These are phyloP conservation scores for Anolis sagrei DNA, from an alignment of 2,113 vertebrate species.

Conservation along the genomic window DNA sequence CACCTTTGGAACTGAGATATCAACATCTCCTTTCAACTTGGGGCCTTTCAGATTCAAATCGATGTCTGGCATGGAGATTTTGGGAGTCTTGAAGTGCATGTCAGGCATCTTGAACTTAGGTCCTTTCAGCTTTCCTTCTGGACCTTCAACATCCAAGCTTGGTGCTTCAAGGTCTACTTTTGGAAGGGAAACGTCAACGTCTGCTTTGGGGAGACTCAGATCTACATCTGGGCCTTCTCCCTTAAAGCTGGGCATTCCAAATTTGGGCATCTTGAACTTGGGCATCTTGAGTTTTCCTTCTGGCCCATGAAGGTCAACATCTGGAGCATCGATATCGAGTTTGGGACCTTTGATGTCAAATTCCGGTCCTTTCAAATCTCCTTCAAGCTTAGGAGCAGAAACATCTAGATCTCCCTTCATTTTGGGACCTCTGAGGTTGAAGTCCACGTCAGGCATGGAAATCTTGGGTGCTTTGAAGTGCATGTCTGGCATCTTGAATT, in stretches of 20 bases:
- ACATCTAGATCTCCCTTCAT: conserved; percentile 67
- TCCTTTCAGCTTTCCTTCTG: conserved; percentile 61
- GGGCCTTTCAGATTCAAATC: conserved; percentile 68
- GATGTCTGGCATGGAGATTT: conserved; percentile 70
- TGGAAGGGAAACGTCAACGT: conserved; percentile 19
- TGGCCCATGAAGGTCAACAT: conserved; percentile 26
- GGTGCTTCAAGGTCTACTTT: conserved; percentile 49
- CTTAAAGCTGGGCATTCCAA: conserved; percentile 73
- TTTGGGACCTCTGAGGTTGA: conserved; percentile 72
- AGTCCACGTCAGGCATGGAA: conserved; percentile 64
- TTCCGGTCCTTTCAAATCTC: conserved; percentile 53
- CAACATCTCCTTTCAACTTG: conserved; percentile 49
- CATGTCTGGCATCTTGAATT: conserved; percentile 75
- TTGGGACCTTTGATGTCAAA: conserved; percentile 60
- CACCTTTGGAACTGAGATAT: conserved; percentile 19
- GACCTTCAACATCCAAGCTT: conserved; percentile 27
- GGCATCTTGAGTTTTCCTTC: conserved; percentile 32
- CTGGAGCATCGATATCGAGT: conserved; percentile 59
- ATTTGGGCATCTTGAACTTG: conserved; percentile 60
- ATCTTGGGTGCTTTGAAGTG: conserved; percentile 70
- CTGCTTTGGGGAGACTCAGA: conserved; percentile 65
- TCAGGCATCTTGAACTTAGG: conserved; percentile 67
- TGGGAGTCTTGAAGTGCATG: conserved; percentile 58
- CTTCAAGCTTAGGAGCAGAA: conserved; percentile 55
- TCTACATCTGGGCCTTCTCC: conserved; percentile 52